Evolutionary conservation across 2,113 vertebrate species (phyloP), one percentile per base, ranked within the genome.

Genomic region (Panthera leo): DNA sequence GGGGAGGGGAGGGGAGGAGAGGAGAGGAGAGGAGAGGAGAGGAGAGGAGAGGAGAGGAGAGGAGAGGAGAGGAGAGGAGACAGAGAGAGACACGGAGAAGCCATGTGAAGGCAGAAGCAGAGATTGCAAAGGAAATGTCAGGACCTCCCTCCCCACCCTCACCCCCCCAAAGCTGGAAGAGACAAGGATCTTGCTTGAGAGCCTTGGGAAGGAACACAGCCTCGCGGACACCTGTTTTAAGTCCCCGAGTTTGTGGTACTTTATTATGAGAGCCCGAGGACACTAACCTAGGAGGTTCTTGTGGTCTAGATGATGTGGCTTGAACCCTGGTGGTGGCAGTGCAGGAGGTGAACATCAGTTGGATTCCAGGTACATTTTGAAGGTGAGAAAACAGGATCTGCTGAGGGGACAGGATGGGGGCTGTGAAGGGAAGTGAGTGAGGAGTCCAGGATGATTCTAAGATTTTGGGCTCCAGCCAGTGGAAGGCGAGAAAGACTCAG

Each of bases 21-120:
- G 45, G 45, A 0, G 45, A 45, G 45, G 45, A 0, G 45, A 45
- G 7, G 7, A 0, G 42, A 42, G 42, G 42, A 0, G 42, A 42
- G 42, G 42, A 1, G 42, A 42, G 42, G 42, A 7, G 42, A 42
- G 42, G 42, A 7, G 42, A 42, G 1, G 42, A 7, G 42, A 42
- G 42, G 42, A 45, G 6, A 45, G 5, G 42, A 6, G 39, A 39
- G 39, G 39, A 39, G 36, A 39, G 36, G 12, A 79, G 7, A 11
- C 36, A 65, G 91, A 76, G 9, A 29, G 34, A 85, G 25, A 34
- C 16, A 34, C 45, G 16, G 18, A 23, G 58, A 14, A 53, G 39
- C 42, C 27, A 12, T 0, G 5, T 23, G 58, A 67, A 23, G 42
- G 76, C 31, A 36, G 55, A 39, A 16, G 68, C 31, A 70, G 39